phyloP scores from a whole-genome alignment of 2,113 vertebrate species.

The Burhinus oedicnemus region DNA sequence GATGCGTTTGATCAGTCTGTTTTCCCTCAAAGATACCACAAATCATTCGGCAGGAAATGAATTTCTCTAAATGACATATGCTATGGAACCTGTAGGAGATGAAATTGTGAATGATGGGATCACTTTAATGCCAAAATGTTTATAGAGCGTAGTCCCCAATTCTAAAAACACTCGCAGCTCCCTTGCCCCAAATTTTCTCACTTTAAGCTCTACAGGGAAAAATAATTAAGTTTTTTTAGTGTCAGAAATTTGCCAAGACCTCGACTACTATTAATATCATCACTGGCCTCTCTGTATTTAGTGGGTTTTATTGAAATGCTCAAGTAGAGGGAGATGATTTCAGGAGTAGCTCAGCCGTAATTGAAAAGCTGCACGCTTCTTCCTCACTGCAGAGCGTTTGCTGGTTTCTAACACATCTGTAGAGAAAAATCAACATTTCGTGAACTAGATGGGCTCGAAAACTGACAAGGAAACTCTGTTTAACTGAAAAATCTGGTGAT shows the following conservation, averaged over 20 bases:
- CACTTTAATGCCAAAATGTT: constrained; percentile 25
- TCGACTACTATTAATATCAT: background rate
- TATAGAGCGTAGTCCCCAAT: background rate
- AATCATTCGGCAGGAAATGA: constrained; percentile 23
- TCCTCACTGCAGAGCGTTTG: background rate
- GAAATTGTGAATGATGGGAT: constrained; percentile 29
- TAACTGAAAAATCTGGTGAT: background rate
- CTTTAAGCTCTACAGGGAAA: background rate
- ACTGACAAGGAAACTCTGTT: background rate
- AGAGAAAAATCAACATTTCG: background rate
- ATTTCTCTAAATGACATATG: constrained; percentile 38
- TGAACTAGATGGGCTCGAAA: background rate
- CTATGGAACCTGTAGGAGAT: constrained; percentile 46
- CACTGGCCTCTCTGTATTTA: background rate
- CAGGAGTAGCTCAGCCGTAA: background rate
- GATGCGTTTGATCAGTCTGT: constrained; percentile 42
- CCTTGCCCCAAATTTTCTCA: background rate
- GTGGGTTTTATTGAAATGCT: background rate
- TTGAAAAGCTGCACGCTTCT: rapidly evolving
- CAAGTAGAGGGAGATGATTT: background rate
- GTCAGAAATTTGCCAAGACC: background rate
- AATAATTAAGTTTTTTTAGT: background rate
- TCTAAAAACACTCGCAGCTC: background rate
- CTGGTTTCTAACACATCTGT: background rate
- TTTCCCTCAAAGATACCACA: background rate